Evolutionary conservation across 2,797 vertebrate genomes (phyloP).

Genomic region (Crenuchus spilurus): DNA sequence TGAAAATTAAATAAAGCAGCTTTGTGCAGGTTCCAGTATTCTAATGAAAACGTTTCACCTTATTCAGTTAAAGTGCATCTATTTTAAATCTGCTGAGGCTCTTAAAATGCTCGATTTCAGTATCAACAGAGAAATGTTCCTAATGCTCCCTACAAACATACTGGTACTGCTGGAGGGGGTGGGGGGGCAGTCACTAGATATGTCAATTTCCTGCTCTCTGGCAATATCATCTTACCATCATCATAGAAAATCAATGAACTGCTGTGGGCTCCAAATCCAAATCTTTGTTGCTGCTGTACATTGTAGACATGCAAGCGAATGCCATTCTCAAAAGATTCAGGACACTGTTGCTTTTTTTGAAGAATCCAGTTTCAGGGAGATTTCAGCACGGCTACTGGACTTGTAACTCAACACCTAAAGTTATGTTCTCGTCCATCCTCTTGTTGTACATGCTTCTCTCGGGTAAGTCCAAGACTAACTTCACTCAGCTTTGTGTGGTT

Average conservation of each 20-base stretch:
- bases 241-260: constrained; percentile 73
- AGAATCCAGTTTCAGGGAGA: constrained; percentile 15
- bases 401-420: constrained; percentile 13
- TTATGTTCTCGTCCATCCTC: constrained; percentile 65
- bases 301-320: constrained; percentile 44
- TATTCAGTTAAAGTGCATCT: background rate
- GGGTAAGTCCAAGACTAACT: constrained; percentile 70
- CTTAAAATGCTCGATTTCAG: background rate
- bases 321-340: constrained; percentile 27
- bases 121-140: background rate
- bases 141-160: constrained; percentile 18
- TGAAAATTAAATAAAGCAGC: too few relatives aligned
- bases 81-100: background rate
- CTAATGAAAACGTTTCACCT: too few relatives aligned
- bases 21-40: too few relatives aligned
- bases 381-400: background rate
- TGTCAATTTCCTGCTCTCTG: constrained; percentile 46
- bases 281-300: constrained; percentile 56
- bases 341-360: constrained; percentile 26
- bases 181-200: constrained; percentile 40
- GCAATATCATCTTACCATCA: constrained; percentile 71
- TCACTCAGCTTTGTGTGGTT: background rate
- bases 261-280: constrained; percentile 56
- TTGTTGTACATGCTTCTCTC: constrained; percentile 66
- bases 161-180: background rate